Evolutionary conservation across 2,888 invertebrate species (phyloP), one percentile per base, ranked within the genome.

Genomic region (Anoplius nigerrimus): DNA sequence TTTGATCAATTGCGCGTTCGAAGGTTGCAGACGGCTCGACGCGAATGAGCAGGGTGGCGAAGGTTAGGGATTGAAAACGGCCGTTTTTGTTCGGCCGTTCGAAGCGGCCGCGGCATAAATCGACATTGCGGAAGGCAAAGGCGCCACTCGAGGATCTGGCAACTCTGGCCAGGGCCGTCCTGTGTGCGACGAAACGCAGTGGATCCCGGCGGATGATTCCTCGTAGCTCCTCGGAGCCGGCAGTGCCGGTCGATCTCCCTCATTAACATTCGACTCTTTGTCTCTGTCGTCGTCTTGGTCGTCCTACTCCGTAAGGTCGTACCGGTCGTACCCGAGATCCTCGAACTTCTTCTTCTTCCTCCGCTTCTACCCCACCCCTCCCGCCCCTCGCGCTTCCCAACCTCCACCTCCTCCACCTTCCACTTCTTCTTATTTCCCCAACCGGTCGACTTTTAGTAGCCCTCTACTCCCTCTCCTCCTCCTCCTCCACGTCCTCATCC

Each of bases 381-480:
- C 46, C 22, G 21, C 64, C 20, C 66, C 24, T 58, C 69, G 72
- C 63, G 67, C 65, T 72, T 76, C 51, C 22, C 8, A 18, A 21
- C 11, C 2, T 34, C 34, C 62, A 64, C 61, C 22, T 66, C 67
- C 62, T 62, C 63, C 62, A 53, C 27, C 27, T 22, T 57, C 61
- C 24, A 70, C 22, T 60, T 72, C 70, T 70, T 72, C 68, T 74
- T 78, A 75, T 76, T 78, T 67, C 62, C 67, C 66, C 69, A 75
- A 79, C 79, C 79, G 79, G 79, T 78, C 77, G 77, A 79, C 77
- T 79, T 78, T 78, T 79, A 78, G 78, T 77, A 79, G 77, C 74
- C 72, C 75, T 78, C 60, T 46, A 54, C 65, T 43, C 53, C 34
- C 57, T 57, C 56, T 62, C 56, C 43, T 53, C 48, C 22, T 24